Conservation (phyloP, 2,888 invertebrate species). For the Tinea trinotella region DNA sequence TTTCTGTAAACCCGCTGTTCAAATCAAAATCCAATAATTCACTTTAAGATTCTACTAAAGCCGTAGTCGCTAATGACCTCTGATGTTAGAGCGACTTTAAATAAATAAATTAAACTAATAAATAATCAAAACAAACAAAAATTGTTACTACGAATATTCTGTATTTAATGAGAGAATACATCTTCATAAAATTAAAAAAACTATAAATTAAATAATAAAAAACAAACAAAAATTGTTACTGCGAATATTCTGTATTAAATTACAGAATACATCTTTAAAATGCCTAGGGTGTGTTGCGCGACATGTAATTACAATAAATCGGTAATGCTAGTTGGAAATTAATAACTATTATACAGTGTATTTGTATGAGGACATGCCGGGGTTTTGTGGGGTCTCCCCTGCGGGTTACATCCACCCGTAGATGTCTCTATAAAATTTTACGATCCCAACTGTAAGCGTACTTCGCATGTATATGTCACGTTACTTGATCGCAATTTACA, state of each 20-base stretch:
- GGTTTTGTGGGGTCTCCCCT: slow-evolving; percentile 24
- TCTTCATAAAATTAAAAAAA: too few species aligned
- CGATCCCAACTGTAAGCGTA: slow-evolving; percentile 43
- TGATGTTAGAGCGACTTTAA: too few species aligned
- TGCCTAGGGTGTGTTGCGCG: not conserved
- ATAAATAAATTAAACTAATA: too few species aligned
- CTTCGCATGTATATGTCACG: not conserved
- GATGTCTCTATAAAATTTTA: slow-evolving; percentile 61
- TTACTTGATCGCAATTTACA: slow-evolving; percentile 9
- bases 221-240: too few species aligned
- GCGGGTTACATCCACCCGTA: slow-evolving; percentile 43
- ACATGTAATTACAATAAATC: not conserved
- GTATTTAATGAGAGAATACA: not conserved
- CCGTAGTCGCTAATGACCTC: too few species aligned
- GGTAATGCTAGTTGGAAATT: slow-evolving; percentile 34
- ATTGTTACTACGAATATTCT: too few species aligned
- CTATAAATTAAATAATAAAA: too few species aligned
- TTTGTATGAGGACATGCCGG: slow-evolving; percentile 22
- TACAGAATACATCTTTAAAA: not conserved
- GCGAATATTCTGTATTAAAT: not conserved
- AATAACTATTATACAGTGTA: slow-evolving; percentile 59
- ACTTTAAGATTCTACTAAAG: too few species aligned
- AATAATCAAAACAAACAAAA: too few species aligned
- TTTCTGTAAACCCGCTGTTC: too few species aligned
- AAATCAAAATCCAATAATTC: too few species aligned